These are phyloP conservation scores for Ceratina calcarata DNA, from an alignment of 1,140 invertebrate species.

Conservation along the genomic window DNA sequence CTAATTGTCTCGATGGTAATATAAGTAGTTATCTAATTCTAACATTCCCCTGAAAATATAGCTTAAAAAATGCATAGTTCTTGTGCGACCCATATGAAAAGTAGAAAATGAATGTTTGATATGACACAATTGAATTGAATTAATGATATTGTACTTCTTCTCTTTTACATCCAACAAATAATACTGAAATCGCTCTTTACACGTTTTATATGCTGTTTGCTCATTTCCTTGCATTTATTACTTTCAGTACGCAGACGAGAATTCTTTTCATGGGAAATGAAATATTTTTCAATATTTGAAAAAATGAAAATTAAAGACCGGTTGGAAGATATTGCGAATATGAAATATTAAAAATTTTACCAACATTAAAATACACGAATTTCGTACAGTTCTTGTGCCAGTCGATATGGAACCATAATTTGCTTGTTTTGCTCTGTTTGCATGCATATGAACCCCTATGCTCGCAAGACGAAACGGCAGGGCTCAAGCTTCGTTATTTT, in stretches of 20 bases:
- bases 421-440: constrained; percentile 21
- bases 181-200: too few species aligned
- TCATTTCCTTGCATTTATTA: not conserved
- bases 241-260: too few species aligned
- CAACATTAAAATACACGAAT: too few species aligned
- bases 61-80: not conserved
- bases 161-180: too few species aligned
- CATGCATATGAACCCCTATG: not conserved
- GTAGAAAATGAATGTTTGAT: too few species aligned
- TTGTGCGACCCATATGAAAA: too few species aligned
- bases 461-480: not conserved
- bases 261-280: not conserved
- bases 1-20: not conserved
- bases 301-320: not conserved
- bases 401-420: not conserved
- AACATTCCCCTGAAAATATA: not conserved
- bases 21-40: not conserved
- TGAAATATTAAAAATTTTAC: constrained; percentile 2
- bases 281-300: constrained; percentile 5
- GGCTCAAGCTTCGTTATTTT: not conserved
- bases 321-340: not conserved
- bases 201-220: not conserved
- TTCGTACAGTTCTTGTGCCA: not conserved
- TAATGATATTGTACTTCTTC: too few species aligned
- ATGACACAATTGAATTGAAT: too few species aligned